Conservation (phyloP, 2,888 invertebrate genomes). For the Ligdia adustata region DNA sequence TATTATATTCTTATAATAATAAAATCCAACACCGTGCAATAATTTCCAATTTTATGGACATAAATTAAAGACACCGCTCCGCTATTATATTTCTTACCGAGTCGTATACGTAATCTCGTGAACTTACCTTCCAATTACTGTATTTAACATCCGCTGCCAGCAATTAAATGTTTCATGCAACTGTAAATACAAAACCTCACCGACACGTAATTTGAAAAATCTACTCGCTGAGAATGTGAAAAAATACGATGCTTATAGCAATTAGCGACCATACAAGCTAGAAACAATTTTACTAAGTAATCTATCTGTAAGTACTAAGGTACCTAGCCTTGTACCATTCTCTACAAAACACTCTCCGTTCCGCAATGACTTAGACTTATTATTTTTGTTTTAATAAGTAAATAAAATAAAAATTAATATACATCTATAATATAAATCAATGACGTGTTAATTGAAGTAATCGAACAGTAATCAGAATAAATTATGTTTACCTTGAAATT, state of each 20-base stretch:
- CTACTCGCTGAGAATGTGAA: conserved; percentile 74
- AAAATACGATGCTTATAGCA: conserved; percentile 76
- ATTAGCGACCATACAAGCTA: conserved; percentile 73
- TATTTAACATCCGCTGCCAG: conserved; percentile 72
- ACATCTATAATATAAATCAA: conserved; percentile 29
- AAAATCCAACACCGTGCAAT: conserved; percentile 18
- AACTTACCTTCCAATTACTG: conserved; percentile 75
- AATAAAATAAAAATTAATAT: too few species aligned
- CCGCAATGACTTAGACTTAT: too few species aligned
- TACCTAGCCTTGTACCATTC: too few species aligned
- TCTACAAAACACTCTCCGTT: too few species aligned
- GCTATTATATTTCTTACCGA: conserved; percentile 42
- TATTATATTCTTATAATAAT: conserved; percentile 10
- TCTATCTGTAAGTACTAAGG: conserved; percentile 62
- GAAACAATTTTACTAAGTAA: conserved; percentile 68
- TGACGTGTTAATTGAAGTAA: conserved; percentile 29
- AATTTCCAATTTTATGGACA: conserved; percentile 22
- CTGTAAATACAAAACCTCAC: conserved; percentile 77
- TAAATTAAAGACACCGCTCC: conserved; percentile 23
- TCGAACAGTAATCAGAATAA: conserved; percentile 26
- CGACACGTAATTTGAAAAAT: conserved; percentile 64
- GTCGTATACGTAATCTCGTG: conserved; percentile 61
- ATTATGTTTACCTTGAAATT: conserved; percentile 47
- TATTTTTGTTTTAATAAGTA: too few species aligned
- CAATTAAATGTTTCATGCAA: conserved; percentile 79